Conservation (phyloP, 2,113 vertebrate genomes). For the Nesoenas mayeri region DNA sequence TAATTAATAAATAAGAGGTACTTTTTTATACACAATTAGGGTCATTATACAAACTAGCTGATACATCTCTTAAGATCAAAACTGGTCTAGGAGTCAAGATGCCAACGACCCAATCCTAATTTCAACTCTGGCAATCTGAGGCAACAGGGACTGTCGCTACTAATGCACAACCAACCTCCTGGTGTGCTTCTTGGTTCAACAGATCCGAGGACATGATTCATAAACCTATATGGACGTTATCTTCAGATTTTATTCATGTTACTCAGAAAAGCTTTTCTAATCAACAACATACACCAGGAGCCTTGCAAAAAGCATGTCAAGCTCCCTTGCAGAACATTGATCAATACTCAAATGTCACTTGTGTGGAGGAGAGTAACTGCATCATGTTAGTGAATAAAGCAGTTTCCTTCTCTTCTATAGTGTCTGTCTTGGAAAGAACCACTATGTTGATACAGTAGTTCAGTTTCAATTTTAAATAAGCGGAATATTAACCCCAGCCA, state of each 20-base stretch:
- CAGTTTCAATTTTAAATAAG: conserved; percentile 42
- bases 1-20: neutral
- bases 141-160: neutral
- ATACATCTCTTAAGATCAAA: neutral
- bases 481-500: conserved; percentile 7
- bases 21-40: neutral
- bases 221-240: neutral
- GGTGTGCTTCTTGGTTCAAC: neutral
- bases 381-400: conserved; percentile 4
- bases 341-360: conserved; percentile 34
- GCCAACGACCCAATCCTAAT: neutral
- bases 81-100: neutral
- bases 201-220: neutral
- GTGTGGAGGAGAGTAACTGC: neutral
- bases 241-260: neutral
- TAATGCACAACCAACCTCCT: neutral
- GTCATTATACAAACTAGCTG: neutral
- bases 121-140: neutral
- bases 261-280: neutral
- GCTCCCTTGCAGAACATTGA: neutral
- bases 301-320: neutral
- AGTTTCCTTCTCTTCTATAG: neutral
- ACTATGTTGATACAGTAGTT: neutral
- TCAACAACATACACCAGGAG: neutral
- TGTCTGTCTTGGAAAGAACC: neutral